Percentiles rank a stretch among this genome's conserved stretches.
Evolutionary conservation across 1,140 invertebrate species (phyloP).

Genomic region (Cyclargus thomasi): DNA sequence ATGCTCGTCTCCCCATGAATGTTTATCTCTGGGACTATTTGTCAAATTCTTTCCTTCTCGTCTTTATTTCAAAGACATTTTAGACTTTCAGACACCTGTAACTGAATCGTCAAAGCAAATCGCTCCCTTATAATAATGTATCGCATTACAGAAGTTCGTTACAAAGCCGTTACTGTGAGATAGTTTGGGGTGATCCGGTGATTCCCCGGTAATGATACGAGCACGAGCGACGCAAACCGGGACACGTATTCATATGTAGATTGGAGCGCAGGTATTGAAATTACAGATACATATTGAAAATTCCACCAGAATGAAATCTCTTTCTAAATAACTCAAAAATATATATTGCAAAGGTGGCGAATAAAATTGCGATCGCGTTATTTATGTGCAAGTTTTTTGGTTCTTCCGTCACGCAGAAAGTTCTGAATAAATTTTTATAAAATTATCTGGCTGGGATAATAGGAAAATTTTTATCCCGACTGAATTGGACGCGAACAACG

Average conservation of each 20-base stretch:
- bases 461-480: too few relatives aligned
- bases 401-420: too few relatives aligned
- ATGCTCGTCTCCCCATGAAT: too few relatives aligned
- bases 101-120: conserved; percentile 55
- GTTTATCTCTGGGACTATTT: too few relatives aligned
- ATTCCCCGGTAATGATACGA: conserved; percentile 61
- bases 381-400: too few relatives aligned
- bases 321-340: neutral
- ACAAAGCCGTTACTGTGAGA: conserved; percentile 70
- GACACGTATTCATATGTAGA: conserved; percentile 70
- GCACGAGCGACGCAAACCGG: conserved; percentile 42
- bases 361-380: too few relatives aligned
- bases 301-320: conserved; percentile 41
- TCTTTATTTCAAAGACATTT: neutral
- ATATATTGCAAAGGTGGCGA: neutral
- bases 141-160: conserved; percentile 71
- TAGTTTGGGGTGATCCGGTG: conserved; percentile 62
- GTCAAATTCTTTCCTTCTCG: too few relatives aligned
- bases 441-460: too few relatives aligned
- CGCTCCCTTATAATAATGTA: conserved; percentile 65
- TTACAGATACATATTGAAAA: conserved; percentile 68
- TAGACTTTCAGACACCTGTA: conserved; percentile 23
- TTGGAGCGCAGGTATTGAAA: conserved; percentile 70
- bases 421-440: too few relatives aligned
- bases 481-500: too few relatives aligned